phyloP scores from a whole-genome alignment of 92 coral and sea anemone genomes.

The Palythoa grandiflora region DNA sequence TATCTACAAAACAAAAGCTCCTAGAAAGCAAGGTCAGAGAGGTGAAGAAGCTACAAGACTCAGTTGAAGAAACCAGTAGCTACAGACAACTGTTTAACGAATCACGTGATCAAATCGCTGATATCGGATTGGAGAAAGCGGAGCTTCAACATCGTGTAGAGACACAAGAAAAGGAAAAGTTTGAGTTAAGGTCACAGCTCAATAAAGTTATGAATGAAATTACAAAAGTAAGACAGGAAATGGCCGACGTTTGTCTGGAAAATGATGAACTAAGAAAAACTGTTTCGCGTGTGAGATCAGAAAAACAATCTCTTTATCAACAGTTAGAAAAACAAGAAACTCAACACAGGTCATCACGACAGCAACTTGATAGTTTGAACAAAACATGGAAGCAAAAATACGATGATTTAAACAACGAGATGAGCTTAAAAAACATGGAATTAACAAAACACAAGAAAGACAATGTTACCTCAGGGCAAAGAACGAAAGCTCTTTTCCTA shows the following conservation, averaged over 20 bases:
- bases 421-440: not conserved
- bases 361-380: not conserved
- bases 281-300: not conserved
- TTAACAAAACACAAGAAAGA: constrained; percentile 5
- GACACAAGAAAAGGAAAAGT: not conserved
- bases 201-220: not conserved
- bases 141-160: not conserved
- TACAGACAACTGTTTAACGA: constrained; percentile 33
- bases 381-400: constrained; percentile 33
- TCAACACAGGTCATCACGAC: not conserved
- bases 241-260: not conserved
- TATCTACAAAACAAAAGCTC: constrained; percentile 30
- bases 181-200: not conserved
- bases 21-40: constrained; percentile 36
- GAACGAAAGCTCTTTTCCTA: constrained; percentile 10
- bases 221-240: constrained; percentile 8
- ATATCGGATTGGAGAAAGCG: constrained; percentile 6
- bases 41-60: constrained; percentile 9
- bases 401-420: constrained; percentile 3
- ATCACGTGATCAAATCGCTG: constrained; percentile 41
- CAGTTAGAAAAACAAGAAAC: not conserved
- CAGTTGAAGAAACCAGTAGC: constrained; percentile 25
- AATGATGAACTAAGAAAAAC: constrained; percentile 17
- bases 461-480: not conserved
- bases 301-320: constrained; percentile 10